Evolutionary conservation across 2,797 vertebrate genomes (phyloP), one percentile per base, ranked within the genome.

Genomic region (Podargus strigoides): DNA sequence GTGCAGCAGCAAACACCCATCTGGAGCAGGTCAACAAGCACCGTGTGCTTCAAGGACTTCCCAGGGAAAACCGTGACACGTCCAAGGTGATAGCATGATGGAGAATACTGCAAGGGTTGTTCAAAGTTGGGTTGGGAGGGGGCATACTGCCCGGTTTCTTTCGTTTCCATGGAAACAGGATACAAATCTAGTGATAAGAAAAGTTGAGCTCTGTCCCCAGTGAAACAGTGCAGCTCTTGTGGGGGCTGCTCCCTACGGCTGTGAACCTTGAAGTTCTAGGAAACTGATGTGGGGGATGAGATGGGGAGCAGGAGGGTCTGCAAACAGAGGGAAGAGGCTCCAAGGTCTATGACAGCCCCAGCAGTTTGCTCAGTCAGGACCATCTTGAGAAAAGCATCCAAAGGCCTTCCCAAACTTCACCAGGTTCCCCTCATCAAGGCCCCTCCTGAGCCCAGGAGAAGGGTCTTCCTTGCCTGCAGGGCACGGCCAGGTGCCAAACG

Each of bases 1-100:
- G 7, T 37, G 74, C 20, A 18, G 42, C 1, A 2, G 19, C 0
- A 0, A 69, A 79, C 62, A 10, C 68, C 49, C 0, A 7, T 0
- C 4, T 0, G 3, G 70, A 76, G 53, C 16, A 24, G 66, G 13
- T 27, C 67, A 27, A 5, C 39, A 13, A 13, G 22, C 1, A 1
- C 36, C 36, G 3, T 0, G 19, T 7, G n/a, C 46, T 72, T 49
- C 84, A 63, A 55, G 84, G 78, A 30, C 67, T 8, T 22, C 18
- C 34, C 91, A 80, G 79, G 85, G 66, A 81, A 82, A 52, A 23
- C 6, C 2, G 4, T 50, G 74, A 21, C 55, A 18, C 15, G 3
- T 64, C 22, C 52, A 13, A 14, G 68, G 42, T 0, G 52, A 17
- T 28, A 34, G 64, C 0, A 0, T 5, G 58, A 8, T n/a, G 14